phyloP scores from a whole-genome alignment of 1,140 invertebrate species.

The Psix sp. region DNA sequence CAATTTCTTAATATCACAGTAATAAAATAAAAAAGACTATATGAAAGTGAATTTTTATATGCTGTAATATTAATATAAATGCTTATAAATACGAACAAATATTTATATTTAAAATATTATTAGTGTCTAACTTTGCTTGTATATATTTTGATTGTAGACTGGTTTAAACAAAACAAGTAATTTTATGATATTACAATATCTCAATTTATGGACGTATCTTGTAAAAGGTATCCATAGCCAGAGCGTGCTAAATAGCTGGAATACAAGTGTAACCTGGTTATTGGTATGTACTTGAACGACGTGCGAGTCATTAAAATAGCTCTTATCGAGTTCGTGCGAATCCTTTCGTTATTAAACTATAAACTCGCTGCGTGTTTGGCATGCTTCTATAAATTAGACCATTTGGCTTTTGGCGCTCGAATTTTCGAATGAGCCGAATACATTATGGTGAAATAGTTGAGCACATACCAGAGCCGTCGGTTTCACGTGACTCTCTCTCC shows the following conservation, averaged over 20 bases:
- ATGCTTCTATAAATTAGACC: constrained; percentile 70
- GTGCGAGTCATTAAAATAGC: constrained; percentile 58
- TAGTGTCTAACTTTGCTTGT: no score
- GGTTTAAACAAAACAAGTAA: no score
- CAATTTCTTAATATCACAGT: no score
- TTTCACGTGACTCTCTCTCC: constrained; percentile 37
- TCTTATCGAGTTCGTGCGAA: constrained; percentile 55
- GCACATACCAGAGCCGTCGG: constrained; percentile 63
- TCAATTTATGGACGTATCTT: constrained; percentile 38
- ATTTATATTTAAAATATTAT: no score
- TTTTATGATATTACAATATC: neutral
- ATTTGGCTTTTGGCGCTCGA: constrained; percentile 62
- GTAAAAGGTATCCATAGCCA: constrained; percentile 17
- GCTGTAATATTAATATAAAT: no score
- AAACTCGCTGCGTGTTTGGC: constrained; percentile 66
- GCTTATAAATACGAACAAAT: no score
- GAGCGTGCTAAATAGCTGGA: constrained; percentile 41
- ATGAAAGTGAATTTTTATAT: no score
- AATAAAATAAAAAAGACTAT: no score
- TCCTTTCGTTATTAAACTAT: constrained; percentile 71
- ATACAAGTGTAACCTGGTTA: constrained; percentile 58
- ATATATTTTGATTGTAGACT: no score
- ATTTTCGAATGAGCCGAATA: constrained; percentile 63
- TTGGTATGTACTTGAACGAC: constrained; percentile 48
- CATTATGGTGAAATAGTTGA: constrained; percentile 67